A percentile compares a stretch with the other conserved stretches of the same genome.
Conservation (phyloP, 2,888 invertebrate genomes). For the Lasioglossum malachurum region DNA sequence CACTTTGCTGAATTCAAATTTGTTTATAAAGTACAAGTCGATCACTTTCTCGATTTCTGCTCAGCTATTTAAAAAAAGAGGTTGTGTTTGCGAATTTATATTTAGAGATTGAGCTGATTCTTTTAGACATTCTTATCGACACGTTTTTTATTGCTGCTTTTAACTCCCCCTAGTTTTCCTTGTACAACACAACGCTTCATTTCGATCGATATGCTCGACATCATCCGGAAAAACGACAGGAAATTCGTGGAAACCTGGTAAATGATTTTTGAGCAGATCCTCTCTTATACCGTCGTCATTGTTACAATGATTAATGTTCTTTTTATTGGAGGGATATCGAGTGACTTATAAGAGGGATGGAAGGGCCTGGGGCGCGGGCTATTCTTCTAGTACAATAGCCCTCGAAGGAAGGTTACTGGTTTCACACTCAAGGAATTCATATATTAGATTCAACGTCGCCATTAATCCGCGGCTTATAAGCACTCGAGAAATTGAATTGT, state of each 20-base stretch:
- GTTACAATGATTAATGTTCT: conserved; percentile 52
- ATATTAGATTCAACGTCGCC: conserved; percentile 33
- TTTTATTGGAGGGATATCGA: conserved; percentile 54
- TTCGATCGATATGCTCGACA: not conserved
- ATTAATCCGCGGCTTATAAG: conserved; percentile 34
- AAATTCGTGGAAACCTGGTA: conserved; percentile 16
- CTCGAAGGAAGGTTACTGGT: conserved; percentile 40
- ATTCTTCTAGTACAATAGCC: conserved; percentile 44
- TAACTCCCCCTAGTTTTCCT: not conserved
- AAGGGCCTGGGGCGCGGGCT: conserved; percentile 14
- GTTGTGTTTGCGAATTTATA: no score
- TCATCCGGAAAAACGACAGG: no score
- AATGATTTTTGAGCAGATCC: conserved; percentile 33
- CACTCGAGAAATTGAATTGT: conserved; percentile 39
- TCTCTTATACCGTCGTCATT: conserved; percentile 21
- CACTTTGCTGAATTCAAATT: no score
- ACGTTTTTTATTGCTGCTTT: no score
- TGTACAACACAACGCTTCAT: not conserved
- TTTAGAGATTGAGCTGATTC: no score
- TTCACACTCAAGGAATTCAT: conserved; percentile 42
- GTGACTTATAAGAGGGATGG: conserved; percentile 40
- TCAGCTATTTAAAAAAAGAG: no score
- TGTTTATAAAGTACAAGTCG: no score
- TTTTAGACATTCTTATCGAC: no score
- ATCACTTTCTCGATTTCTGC: no score